Base-by-base conservation (phyloP, 1,140 invertebrate genomes). In the Macrobrachium nipponense region DNA sequence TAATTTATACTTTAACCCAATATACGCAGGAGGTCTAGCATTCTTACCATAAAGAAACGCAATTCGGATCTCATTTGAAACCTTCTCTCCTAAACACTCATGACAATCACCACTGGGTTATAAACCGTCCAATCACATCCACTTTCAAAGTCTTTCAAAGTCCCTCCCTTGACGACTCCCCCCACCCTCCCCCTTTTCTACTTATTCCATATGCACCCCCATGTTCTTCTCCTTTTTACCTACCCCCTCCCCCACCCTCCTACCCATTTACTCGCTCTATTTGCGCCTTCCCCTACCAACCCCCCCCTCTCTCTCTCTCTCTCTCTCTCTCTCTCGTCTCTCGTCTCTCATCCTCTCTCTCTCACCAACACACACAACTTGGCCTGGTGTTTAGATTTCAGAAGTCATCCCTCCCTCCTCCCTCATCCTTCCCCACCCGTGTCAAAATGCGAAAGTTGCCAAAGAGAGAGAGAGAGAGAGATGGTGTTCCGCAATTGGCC, bases 361-460 rank as follows among this genome's bases (percentile, higher is more conserved):
- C 64, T 23, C 36, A 20, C 79, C 10, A 62, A 43, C 61, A 18
- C 27, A 80, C 60, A 43, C 61, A 43, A 15, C 66, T 43, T 58
- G 36, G 27, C 36, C 59, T 80, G 62, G 58, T 27, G 23, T 36
- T 36, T 43, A n/a, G 17, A 60, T 64, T 79, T 58, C 17, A 79
- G 43, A 17, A 36, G 20, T 44, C 73, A 12, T 51, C 60, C 43
- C 61, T 62, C 8, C 15, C 51, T 60, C 64, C 18, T n/a, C 44
- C 64, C 80, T 17, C 58, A 15, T 61, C 75, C 44, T 27, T 14
- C 20, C 70, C 20, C 82, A 76, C n/a, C 76, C 77, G 62, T 86
- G 62, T 86, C 83, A 86, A 80, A 86, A 86, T 80, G 83, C 77
- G 82, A 73, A 70, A 77, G 83, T 86, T 86, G 83, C 83, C 83